phyloP scores from a whole-genome alignment of 2,888 invertebrate genomes.

The Parnassius mnemosyne region DNA sequence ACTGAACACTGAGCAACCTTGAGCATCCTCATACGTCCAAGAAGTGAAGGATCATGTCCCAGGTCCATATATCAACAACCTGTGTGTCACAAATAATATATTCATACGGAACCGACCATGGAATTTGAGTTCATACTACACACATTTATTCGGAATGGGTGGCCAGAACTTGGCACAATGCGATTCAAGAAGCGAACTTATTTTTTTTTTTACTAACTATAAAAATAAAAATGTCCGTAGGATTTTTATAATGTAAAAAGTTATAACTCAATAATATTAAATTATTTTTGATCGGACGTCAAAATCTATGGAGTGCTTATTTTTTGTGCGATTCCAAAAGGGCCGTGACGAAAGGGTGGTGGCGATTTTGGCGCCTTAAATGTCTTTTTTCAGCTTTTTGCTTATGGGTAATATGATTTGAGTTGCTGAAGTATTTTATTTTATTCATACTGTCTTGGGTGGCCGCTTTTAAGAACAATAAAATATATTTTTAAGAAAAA shows the following conservation, averaged over 20 bases:
- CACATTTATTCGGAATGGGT: slow-evolving; percentile 37
- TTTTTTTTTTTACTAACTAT: slow-evolving; percentile 26
- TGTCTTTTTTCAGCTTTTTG: slow-evolving; percentile 47
- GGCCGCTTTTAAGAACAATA: slow-evolving; percentile 12
- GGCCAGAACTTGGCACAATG: slow-evolving; percentile 36
- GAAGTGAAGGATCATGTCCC: no score
- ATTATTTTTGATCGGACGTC: slow-evolving; percentile 45
- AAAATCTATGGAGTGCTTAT: slow-evolving; percentile 41
- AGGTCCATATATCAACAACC: no score
- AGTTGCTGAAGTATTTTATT: slow-evolving; percentile 28
- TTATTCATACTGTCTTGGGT: slow-evolving; percentile 32
- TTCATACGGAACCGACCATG: slow-evolving; percentile 11
- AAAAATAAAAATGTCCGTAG: slow-evolving; percentile 30
- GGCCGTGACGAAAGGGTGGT: slow-evolving; percentile 64
- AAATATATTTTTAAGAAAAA: not conserved
- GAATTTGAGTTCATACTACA: slow-evolving; percentile 25
- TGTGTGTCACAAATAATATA: no score
- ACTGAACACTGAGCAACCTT: no score
- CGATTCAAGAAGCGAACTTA: slow-evolving; percentile 35
- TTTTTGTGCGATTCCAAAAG: slow-evolving; percentile 44
- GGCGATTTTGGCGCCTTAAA: slow-evolving; percentile 63
- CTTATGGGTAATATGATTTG: slow-evolving; percentile 43
- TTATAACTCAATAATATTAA: slow-evolving; percentile 52
- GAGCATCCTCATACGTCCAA: no score
- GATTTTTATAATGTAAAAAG: slow-evolving; percentile 41